Evolutionary conservation across 2,888 invertebrate species (phyloP).

Genomic region (Sepiola atlantica): DNA sequence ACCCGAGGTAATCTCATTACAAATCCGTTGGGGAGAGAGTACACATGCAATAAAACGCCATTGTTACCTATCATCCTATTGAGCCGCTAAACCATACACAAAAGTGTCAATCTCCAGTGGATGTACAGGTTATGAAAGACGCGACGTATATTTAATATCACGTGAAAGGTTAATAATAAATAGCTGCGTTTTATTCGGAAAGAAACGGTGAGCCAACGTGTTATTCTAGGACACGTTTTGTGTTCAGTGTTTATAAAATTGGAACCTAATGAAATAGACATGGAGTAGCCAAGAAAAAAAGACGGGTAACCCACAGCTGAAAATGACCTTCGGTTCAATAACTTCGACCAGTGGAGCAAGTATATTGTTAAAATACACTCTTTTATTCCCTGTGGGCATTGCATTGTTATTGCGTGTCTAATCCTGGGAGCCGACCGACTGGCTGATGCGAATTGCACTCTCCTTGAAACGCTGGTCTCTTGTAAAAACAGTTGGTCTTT

Average conservation of each 20-base stretch:
- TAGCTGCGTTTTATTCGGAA: neutral
- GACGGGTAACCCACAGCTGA: neutral
- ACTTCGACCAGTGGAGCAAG: neutral
- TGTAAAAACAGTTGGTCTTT: neutral
- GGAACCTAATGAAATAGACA: neutral
- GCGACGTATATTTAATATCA: neutral
- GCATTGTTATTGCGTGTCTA: neutral
- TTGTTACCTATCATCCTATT: neutral
- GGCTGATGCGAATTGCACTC: neutral
- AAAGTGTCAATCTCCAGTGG: neutral
- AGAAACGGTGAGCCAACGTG: neutral
- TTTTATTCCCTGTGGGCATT: neutral
- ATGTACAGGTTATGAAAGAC: neutral
- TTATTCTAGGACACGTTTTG: neutral
- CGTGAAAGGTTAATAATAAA: neutral
- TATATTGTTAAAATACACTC: neutral
- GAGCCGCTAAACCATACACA: neutral
- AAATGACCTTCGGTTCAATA: neutral
- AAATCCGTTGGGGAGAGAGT: no score
- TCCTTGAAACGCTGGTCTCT: neutral
- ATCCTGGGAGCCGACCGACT: constrained; percentile 20
- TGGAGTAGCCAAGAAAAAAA: neutral
- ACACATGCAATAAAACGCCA: no score
- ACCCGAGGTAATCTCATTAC: no score
- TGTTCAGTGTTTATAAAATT: neutral